These are phyloP conservation scores for Anser cygnoides DNA, from an alignment of 2,113 vertebrate species.

Conservation along the genomic window DNA sequence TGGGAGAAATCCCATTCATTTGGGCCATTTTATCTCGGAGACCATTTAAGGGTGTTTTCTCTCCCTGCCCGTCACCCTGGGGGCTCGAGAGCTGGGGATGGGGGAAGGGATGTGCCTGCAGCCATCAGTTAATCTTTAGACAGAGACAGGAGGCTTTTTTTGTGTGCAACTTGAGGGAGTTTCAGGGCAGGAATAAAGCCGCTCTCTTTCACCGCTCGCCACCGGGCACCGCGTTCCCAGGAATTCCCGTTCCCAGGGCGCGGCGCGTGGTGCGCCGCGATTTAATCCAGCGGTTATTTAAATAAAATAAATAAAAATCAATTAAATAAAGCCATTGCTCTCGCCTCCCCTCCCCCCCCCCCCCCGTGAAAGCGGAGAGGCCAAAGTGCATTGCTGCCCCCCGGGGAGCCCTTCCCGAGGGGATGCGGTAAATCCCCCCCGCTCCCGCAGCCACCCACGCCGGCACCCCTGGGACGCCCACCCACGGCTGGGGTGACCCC, in stretches of 20 bases:
- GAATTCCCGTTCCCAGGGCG: background rate
- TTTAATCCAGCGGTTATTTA: background rate
- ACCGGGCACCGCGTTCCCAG: background rate
- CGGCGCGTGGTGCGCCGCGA: rapidly evolving
- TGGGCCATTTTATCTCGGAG: slow-evolving; percentile 41
- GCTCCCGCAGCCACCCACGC: background rate
- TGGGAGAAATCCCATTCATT: slow-evolving; percentile 45
- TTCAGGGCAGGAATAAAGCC: slow-evolving; percentile 44
- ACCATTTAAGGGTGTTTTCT: slow-evolving; percentile 61
- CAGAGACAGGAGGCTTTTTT: slow-evolving; percentile 67
- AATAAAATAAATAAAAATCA: background rate
- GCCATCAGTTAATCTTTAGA: slow-evolving; percentile 71
- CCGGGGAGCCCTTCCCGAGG: background rate
- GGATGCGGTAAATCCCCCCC: background rate
- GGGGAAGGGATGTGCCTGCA: slow-evolving; percentile 68
- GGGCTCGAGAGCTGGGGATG: slow-evolving; percentile 47
- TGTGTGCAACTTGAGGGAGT: slow-evolving; percentile 37
- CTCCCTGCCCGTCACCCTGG: slow-evolving; percentile 17
- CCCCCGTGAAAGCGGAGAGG: background rate
- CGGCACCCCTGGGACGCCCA: background rate
- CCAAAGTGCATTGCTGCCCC: background rate
- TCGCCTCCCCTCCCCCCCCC: background rate
- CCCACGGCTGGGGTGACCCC: background rate
- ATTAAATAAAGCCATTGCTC: background rate
- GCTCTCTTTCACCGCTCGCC: background rate